phyloP scores from a whole-genome alignment of 2,797 vertebrate species.

The Orientallactaga sibirica region DNA sequence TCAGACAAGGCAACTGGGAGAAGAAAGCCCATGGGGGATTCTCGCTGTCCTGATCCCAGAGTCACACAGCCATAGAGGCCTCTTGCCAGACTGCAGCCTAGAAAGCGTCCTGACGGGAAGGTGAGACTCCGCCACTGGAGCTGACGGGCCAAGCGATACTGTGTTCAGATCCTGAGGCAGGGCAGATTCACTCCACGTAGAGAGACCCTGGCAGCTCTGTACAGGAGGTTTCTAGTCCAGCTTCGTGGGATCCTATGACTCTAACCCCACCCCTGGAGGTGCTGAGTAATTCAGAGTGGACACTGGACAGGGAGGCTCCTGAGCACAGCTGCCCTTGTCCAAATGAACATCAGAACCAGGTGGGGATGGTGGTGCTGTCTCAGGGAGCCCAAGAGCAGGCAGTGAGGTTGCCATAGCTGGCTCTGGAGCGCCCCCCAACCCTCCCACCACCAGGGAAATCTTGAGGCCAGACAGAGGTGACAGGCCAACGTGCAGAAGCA shows the following conservation, averaged over 20 bases:
- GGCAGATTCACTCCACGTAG: too few relatives aligned
- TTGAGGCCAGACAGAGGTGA: background rate
- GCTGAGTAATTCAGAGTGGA: background rate
- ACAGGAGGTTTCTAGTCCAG: background rate
- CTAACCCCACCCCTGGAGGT: background rate
- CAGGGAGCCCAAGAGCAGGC: background rate
- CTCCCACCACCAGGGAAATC: background rate
- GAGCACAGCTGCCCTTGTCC: background rate
- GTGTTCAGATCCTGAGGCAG: background rate
- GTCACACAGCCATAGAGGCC: background rate
- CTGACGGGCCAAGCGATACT: background rate
- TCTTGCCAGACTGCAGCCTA: background rate
- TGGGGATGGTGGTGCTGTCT: fast-evolving
- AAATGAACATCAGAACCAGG: too few relatives aligned
- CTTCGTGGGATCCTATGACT: background rate
- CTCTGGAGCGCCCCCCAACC: background rate
- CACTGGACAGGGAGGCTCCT: background rate
- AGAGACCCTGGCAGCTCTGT: background rate
- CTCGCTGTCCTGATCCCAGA: background rate
- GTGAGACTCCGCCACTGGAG: background rate
- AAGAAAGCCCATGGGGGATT: background rate
- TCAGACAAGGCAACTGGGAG: background rate
- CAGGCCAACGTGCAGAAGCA: background rate
- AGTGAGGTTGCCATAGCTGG: fast-evolving
- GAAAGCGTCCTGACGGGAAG: background rate